These are phyloP conservation scores for Calliphora vicina DNA, from an alignment of 1,140 invertebrate genomes.

Conservation along the genomic window DNA sequence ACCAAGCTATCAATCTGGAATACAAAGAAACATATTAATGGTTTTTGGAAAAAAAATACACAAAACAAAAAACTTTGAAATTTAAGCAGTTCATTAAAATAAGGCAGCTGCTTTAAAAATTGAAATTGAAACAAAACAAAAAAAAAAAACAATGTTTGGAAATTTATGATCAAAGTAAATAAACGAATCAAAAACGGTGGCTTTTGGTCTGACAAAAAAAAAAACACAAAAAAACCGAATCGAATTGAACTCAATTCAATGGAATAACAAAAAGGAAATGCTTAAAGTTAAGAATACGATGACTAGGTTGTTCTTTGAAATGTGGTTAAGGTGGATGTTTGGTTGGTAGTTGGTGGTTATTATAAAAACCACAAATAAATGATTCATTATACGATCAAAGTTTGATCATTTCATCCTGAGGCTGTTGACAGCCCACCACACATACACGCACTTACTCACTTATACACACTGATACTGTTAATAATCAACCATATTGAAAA, in stretches of 20 bases:
- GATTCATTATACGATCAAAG: constrained; percentile 23
- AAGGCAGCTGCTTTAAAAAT: neutral
- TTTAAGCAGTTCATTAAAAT: constrained; percentile 3
- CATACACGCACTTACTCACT: neutral
- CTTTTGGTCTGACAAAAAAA: neutral
- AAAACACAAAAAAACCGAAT: neutral
- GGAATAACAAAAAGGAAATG: neutral
- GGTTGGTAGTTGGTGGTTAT: neutral
- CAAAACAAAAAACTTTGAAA: neutral
- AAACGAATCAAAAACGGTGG: neutral
- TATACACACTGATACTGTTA: too few species aligned
- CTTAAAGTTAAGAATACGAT: neutral
- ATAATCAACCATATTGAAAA: too few species aligned
- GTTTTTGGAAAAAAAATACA: neutral
- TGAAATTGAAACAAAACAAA: too few species aligned
- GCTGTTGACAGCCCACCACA: constrained; percentile 29
- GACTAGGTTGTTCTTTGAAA: neutral
- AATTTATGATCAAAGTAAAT: neutral
- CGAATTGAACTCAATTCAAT: neutral
- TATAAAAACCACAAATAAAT: constrained; percentile 18
- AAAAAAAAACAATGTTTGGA: neutral
- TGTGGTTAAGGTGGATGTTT: neutral
- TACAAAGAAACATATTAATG: neutral
- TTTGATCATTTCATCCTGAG: constrained; percentile 26
- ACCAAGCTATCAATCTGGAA: neutral